Conservation (phyloP, 2,113 vertebrate genomes). For the Solenodon paradoxus region DNA sequence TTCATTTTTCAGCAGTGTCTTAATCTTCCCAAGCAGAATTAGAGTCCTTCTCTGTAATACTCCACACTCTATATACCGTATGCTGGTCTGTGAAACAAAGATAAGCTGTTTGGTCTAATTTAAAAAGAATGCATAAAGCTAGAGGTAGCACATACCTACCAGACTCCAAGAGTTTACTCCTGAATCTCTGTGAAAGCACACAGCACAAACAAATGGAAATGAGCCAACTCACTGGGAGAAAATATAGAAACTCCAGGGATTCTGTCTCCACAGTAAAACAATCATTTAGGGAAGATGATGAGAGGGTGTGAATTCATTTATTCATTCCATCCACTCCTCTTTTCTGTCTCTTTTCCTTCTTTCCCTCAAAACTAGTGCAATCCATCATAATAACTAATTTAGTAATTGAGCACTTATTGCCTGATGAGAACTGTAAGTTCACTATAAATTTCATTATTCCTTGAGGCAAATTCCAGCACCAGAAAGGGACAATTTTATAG, state of each 20-base stretch:
- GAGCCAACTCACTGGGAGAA: background rate
- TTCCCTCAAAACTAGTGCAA: background rate
- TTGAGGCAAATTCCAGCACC: background rate
- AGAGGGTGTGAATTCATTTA: conserved; percentile 33
- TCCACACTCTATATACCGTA: conserved; percentile 70
- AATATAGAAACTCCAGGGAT: conserved; percentile 16
- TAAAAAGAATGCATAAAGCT: conserved; percentile 63
- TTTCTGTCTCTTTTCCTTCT: background rate
- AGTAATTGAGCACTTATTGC: background rate
- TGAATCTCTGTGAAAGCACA: conserved; percentile 37
- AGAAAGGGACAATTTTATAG: background rate
- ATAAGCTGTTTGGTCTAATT: conserved; percentile 78
- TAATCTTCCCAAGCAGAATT: conserved; percentile 79
- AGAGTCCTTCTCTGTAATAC: conserved; percentile 69
- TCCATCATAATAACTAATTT: background rate
- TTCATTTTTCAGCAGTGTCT: conserved; percentile 76
- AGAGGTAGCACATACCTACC: conserved; percentile 54
- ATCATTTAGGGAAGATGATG: background rate
- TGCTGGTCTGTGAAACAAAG: conserved; percentile 78
- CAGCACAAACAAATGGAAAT: conserved; percentile 63
- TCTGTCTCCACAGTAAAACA: background rate
- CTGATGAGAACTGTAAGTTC: background rate
- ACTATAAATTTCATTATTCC: background rate
- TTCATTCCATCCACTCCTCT: background rate
- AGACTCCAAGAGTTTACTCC: conserved; percentile 42